Evolutionary conservation across 1,140 invertebrate species (phyloP).

Genomic region (Trichomalopsis sarcophagae): DNA sequence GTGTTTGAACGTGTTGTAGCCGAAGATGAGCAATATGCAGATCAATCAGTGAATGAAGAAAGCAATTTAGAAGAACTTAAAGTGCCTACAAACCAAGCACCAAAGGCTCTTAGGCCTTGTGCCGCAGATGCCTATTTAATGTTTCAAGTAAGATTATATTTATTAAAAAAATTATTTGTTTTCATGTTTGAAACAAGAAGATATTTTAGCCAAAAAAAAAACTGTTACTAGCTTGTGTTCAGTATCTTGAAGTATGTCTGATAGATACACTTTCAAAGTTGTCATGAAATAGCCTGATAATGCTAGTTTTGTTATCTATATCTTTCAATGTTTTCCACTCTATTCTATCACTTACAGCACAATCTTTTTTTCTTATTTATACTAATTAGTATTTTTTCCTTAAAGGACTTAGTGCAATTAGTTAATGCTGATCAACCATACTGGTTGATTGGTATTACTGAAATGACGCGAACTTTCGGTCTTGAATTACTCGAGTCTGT

Average conservation of each 20-base stretch:
- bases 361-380: neutral
- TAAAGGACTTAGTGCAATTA: constrained; percentile 93
- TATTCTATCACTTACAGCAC: neutral
- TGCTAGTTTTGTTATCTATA: constrained; percentile 3
- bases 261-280: constrained; percentile 16
- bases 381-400: constrained; percentile 40
- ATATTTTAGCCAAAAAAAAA: neutral
- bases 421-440: constrained; percentile 97
- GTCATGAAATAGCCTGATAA: constrained; percentile 1
- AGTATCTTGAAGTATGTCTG: constrained; percentile 21
- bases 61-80: constrained; percentile 88
- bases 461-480: constrained; percentile 98
- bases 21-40: constrained; percentile 78
- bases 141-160: constrained; percentile 84
- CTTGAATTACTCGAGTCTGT: constrained; percentile 96
- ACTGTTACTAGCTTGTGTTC: neutral
- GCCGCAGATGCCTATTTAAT: constrained; percentile 96
- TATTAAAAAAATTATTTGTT: constrained; percentile 20
- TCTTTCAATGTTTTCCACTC: neutral
- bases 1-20: constrained; percentile 95
- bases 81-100: constrained; percentile 83
- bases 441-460: constrained; percentile 96
- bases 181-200: neutral
- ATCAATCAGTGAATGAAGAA: constrained; percentile 69
- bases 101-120: constrained; percentile 89